Conservation (phyloP, 1,140 invertebrate genomes). For the Pteromalus puparum region DNA sequence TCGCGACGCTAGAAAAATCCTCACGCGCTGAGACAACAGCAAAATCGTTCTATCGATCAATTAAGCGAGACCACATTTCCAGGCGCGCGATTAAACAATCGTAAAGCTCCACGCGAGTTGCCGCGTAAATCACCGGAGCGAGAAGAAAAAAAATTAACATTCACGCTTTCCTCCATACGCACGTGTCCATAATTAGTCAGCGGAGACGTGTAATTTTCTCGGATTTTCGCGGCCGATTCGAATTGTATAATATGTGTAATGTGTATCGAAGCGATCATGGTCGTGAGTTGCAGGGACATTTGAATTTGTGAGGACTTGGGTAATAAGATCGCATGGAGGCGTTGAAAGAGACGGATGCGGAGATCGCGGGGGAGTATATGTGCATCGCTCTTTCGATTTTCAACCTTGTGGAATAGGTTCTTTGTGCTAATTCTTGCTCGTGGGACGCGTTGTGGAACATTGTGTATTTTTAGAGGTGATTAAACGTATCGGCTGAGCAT, state of each 20-base stretch:
- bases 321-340: background rate
- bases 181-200: background rate
- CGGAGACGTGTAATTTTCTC: too few relatives aligned
- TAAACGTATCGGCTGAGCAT: background rate
- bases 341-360: background rate
- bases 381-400: background rate
- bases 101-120: background rate
- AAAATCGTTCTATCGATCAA: background rate
- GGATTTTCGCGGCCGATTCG: too few relatives aligned
- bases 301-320: background rate
- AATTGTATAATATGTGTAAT: too few relatives aligned
- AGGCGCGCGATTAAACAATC: background rate
- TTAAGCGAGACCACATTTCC: background rate
- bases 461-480: background rate
- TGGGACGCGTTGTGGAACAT: background rate
- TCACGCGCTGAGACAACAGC: background rate
- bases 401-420: background rate
- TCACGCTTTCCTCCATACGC: background rate
- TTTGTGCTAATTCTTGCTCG: background rate
- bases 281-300: too few relatives aligned
- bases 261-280: too few relatives aligned
- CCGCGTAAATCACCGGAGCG: background rate
- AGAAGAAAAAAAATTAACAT: background rate
- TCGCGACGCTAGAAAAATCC: background rate
- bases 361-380: background rate